phyloP scores from a whole-genome alignment of 2,113 vertebrate species.

The Tyto alba region DNA sequence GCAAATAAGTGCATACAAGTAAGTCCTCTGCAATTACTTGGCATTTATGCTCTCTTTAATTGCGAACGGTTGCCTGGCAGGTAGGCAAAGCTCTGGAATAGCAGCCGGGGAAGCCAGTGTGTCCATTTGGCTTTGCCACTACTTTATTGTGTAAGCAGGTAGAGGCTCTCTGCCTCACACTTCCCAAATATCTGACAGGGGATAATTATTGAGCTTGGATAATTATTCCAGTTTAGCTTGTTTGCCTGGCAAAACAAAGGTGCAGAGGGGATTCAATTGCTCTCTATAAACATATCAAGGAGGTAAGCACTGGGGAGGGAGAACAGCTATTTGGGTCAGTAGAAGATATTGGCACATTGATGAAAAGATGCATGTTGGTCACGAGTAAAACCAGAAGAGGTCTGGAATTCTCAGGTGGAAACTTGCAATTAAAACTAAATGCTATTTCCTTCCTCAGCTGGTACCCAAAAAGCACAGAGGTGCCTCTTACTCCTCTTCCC shows the following conservation, averaged over 20 bases:
- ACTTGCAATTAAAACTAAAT: neutral
- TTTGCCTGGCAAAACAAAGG: slow-evolving; percentile 2
- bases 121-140: neutral
- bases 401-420: neutral
- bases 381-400: neutral
- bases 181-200: neutral
- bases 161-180: neutral
- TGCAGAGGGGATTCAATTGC: neutral
- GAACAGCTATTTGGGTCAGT: neutral
- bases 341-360: neutral
- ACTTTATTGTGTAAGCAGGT: neutral
- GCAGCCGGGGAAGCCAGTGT: neutral
- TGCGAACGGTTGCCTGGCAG: neutral
- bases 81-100: neutral
- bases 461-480: neutral
- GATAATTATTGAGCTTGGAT: neutral
- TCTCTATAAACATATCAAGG: neutral
- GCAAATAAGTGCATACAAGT: neutral
- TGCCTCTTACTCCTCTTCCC: neutral
- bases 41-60: neutral
- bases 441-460: neutral
- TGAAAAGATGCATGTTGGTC: neutral
- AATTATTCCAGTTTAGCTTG: neutral
- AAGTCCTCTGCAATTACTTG: neutral
- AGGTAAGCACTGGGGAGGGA: neutral